Conservation (phyloP, 2,797 vertebrate genomes). For the Chaetophractus vellerosus region DNA sequence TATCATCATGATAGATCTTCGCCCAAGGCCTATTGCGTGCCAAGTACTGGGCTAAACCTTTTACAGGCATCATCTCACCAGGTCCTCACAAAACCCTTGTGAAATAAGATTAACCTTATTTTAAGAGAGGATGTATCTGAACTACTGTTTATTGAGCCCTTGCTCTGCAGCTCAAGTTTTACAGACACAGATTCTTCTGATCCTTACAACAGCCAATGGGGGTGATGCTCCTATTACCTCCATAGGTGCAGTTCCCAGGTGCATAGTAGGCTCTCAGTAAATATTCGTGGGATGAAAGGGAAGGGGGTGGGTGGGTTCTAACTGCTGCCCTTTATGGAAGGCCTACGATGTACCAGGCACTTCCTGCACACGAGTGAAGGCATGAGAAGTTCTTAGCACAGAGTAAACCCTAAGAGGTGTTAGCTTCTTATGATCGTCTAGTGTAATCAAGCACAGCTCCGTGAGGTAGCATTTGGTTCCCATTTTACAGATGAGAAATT, state of each 20-base stretch:
- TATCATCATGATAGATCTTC: neutral
- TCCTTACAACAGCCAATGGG: neutral
- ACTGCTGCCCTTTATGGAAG: neutral
- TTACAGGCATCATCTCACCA: neutral
- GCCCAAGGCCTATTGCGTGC: neutral
- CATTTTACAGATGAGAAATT: slow-evolving; percentile 13
- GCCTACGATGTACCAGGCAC: neutral
- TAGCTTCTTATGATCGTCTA: neutral
- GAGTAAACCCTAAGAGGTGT: neutral
- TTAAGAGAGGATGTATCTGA: neutral
- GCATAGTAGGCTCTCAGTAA: neutral
- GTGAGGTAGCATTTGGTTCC: neutral
- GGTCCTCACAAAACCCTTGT: neutral
- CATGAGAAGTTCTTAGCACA: neutral
- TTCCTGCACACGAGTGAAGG: neutral
- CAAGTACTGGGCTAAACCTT: neutral
- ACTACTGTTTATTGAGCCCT: neutral
- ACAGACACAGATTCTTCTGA: neutral
- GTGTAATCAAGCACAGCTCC: neutral
- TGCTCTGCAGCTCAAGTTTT: neutral
- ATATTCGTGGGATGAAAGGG: neutral
- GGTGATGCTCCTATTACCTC: neutral
- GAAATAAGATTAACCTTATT: neutral
- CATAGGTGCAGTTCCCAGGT: neutral
- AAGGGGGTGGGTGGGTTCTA: neutral